Base-by-base conservation (phyloP, 2,888 invertebrate species). In the Ganaspis brasiliensis region DNA sequence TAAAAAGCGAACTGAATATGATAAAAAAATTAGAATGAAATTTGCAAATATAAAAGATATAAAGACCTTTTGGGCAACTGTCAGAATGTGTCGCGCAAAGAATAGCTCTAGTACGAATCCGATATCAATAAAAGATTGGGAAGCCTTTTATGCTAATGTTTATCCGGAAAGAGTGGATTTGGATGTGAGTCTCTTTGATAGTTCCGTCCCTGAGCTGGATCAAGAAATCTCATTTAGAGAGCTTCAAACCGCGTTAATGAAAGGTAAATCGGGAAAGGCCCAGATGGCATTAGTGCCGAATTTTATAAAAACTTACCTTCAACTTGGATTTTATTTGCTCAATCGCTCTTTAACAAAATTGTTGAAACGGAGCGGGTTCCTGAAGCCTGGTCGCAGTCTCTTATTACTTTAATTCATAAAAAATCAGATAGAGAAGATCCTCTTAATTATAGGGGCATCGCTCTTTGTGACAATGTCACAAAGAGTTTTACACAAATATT, bases 401-500 rank as follows among this genome's bases (percentile, higher is more conserved):
- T 72, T 1, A 2, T n/a, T 12, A 12, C 31, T 0, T 40, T 73
- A 45, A 21, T 73, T 1, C 45, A 57, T 57, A 73, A 86, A 73
- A 84, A 84, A 74, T 85, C 85, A 1, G 81, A 83, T 26, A 45
- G 35, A 52, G 10, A n/a, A 0, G 79, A 86, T 57, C 86, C 85
- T 0, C 77, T 73, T 0, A 87, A 84, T 70, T 87, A 86, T 61
- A 70, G 84, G 56, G 84, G 83, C 4, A 87, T 87, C 8, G 81
- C 86, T 0, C 40, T 8, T 40, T 40, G 40, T 9, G 9, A 40
- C 9, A 40, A 40, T 40, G 9, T 40, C 9, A 10, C 59, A 24
- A 88, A 88, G 63, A 80, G 86, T 1, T 72, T 84, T n/a, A 86
- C 85, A 0, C 72, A 77, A 19, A 57, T 81, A 12, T 55, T 86